Conservation (phyloP, 2,888 invertebrate genomes). For the Drosophila neotestacea region DNA sequence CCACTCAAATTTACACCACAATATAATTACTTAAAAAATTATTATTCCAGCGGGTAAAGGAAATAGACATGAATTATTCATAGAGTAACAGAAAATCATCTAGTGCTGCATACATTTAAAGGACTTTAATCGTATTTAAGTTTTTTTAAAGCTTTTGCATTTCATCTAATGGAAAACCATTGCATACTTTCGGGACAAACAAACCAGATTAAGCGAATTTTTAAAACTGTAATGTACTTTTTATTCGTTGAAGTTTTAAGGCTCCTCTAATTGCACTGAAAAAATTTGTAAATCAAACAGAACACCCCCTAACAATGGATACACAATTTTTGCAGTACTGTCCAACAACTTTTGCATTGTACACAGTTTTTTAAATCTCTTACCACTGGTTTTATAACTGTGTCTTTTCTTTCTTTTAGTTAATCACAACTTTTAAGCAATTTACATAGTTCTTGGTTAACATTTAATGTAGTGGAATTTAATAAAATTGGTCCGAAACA, state of each 20-base stretch:
- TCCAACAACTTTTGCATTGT: conserved; percentile 26
- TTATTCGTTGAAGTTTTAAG: background rate
- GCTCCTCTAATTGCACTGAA: background rate
- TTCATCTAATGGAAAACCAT: background rate
- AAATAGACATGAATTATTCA: background rate
- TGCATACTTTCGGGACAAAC: conserved; percentile 2
- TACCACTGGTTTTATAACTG: conserved; percentile 20
- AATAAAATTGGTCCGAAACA: conserved; percentile 26
- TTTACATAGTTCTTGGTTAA: conserved; percentile 12
- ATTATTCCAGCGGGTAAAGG: background rate
- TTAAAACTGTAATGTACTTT: background rate
- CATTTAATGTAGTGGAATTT: conserved; percentile 25
- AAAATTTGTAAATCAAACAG: conserved; percentile 1
- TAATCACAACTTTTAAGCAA: conserved; percentile 6
- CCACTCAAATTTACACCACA: background rate
- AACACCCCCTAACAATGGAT: conserved; percentile 52
- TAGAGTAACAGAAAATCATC: background rate
- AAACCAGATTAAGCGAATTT: background rate
- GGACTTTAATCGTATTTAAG: no score
- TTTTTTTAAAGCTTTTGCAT: background rate
- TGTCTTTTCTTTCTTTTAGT: conserved; percentile 1
- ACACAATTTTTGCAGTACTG: conserved; percentile 69
- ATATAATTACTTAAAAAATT: background rate
- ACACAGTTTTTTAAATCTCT: conserved; percentile 9
- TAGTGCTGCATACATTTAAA: no score